phyloP scores from a whole-genome alignment of 2,888 invertebrate genomes.

The Aleiodes testaceus region DNA sequence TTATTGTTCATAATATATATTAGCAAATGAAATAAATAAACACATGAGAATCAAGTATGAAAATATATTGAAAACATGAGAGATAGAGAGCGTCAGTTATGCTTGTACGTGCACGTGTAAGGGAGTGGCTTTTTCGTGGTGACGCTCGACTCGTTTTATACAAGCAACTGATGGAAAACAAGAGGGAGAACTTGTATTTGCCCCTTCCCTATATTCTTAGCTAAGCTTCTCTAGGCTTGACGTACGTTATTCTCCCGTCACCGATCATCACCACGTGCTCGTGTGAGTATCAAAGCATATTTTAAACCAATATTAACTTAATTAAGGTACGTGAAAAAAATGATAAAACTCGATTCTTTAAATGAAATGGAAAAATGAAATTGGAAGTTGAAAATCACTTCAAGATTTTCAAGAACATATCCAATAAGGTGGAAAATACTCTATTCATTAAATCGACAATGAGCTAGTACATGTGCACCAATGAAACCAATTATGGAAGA shows the following conservation, averaged over 20 bases:
- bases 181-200: not conserved
- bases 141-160: slow-evolving; percentile 53
- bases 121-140: slow-evolving; percentile 54
- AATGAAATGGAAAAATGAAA: not conserved
- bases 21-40: not conserved
- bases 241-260: not conserved
- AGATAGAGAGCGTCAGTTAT: slow-evolving; percentile 12
- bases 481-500: slow-evolving; percentile 17
- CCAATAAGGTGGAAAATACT: no score
- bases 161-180: slow-evolving; percentile 34
- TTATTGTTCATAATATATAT: not conserved
- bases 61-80: slow-evolving; percentile 11
- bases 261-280: slow-evolving; percentile 26
- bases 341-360: no score
- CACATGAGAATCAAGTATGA: slow-evolving; percentile 4
- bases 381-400: not conserved
- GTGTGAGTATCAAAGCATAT: not conserved
- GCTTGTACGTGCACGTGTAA: slow-evolving; percentile 44
- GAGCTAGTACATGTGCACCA: slow-evolving; percentile 34
- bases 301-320: no score
- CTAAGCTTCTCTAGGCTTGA: not conserved
- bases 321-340: no score
- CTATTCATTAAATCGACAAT: not conserved
- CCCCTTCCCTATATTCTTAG: not conserved
- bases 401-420: no score